Percentiles rank a stretch among this genome's conserved stretches.
phyloP scores from a whole-genome alignment of 1,140 invertebrate species.

The Chionoecetes opilio region DNA sequence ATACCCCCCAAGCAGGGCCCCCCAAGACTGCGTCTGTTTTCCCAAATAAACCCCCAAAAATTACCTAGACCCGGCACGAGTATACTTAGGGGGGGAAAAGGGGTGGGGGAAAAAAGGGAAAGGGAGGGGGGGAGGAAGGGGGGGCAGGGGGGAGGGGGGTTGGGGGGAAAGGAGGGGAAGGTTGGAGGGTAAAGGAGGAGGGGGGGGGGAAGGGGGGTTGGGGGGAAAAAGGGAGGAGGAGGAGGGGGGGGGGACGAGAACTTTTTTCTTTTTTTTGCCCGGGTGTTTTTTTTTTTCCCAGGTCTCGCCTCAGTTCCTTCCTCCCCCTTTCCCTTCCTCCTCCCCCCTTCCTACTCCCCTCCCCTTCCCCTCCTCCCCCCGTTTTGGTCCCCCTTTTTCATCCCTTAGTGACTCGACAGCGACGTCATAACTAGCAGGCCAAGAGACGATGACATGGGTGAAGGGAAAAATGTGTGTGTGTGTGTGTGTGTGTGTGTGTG shows the following conservation, averaged over 20 bases:
- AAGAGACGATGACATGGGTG: not conserved
- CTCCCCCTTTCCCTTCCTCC: not conserved
- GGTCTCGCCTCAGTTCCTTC: too few relatives aligned
- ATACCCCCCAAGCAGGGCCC: too few relatives aligned
- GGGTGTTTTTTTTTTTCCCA: not conserved
- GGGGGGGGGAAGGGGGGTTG: not conserved
- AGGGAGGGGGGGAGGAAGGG: not conserved
- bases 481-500: constrained; percentile 55
- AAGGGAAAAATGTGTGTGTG: constrained; percentile 37
- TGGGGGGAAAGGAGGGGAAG: not conserved
- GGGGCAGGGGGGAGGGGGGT: not conserved
- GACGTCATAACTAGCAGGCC: not conserved
- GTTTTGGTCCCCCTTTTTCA: not conserved
- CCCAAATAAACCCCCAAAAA: too few relatives aligned
- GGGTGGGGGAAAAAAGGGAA: too few relatives aligned
- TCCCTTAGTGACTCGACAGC: not conserved
- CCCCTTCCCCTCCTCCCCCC: not conserved
- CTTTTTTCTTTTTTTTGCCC: not conserved
- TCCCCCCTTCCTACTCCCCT: not conserved
- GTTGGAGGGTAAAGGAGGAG: not conserved
- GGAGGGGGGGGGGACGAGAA: not conserved
- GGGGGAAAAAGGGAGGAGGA: not conserved
- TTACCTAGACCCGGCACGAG: too few relatives aligned
- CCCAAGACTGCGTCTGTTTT: too few relatives aligned
- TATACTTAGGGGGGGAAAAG: too few relatives aligned